Evolutionary conservation across 2,888 invertebrate species (phyloP).

Genomic region (Lingula anatina): DNA sequence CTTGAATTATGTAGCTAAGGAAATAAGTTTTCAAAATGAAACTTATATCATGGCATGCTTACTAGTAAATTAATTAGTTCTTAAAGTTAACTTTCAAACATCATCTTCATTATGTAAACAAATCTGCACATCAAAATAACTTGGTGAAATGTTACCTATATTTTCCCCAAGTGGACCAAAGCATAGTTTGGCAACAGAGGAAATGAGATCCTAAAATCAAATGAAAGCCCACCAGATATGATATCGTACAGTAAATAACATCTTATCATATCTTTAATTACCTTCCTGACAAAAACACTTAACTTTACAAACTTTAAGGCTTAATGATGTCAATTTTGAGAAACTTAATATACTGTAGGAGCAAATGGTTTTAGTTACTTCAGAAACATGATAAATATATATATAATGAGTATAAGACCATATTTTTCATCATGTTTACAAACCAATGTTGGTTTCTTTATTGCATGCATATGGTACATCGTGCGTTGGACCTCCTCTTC

Average conservation of each 20-base stretch:
- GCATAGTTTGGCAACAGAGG: slow-evolving; percentile 12
- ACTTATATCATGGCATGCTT: too few relatives aligned
- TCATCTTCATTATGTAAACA: too few relatives aligned
- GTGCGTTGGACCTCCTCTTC: slow-evolving; percentile 11
- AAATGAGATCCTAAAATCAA: slow-evolving; percentile 11
- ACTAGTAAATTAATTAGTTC: slow-evolving; percentile 7
- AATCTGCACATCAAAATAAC: neutral
- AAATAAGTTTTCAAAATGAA: too few relatives aligned
- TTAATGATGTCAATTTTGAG: slow-evolving; percentile 16
- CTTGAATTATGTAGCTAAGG: too few relatives aligned
- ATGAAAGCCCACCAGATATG: too few relatives aligned
- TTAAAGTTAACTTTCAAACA: slow-evolving; percentile 8
- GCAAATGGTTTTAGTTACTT: too few relatives aligned
- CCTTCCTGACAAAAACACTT: slow-evolving; percentile 10
- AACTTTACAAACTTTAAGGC: slow-evolving; percentile 12
- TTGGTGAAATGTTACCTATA: slow-evolving; percentile 3
- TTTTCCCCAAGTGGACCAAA: slow-evolving; percentile 6
- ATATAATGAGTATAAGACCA: too few relatives aligned
- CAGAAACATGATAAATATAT: too few relatives aligned
- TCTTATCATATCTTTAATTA: too few relatives aligned
- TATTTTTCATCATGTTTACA: too few relatives aligned
- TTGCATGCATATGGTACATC: slow-evolving; percentile 11
- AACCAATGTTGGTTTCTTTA: slow-evolving; percentile 10
- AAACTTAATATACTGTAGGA: too few relatives aligned
- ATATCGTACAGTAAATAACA: too few relatives aligned